Evolutionary conservation across 2,888 invertebrate genomes (phyloP), one percentile per base, ranked within the genome.

Genomic region (Morpho achilles): DNA sequence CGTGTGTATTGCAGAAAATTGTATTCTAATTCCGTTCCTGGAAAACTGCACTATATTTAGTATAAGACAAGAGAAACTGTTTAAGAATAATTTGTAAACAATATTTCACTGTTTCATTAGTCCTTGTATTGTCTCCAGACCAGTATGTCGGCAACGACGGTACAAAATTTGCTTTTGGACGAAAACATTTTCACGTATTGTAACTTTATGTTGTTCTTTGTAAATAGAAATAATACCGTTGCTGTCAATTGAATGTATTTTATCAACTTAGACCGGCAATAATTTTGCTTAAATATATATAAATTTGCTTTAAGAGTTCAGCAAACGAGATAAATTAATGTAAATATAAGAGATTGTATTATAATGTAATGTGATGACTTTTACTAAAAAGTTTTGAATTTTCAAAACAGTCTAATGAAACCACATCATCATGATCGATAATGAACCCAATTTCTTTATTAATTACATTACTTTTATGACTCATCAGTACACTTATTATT

Each of bases 101-200:
- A 58, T 65, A 64, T 65, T 63, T 63, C 56, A 60, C 58, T 49
- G 54, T 58, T 63, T 62, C 60, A 63, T 60, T 60, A 57, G 64
- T 40, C 53, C 60, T 58, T 56, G 61, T 60, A 58, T 54, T 57
- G 61, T 61, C 53, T 56, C 49, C 57, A 56, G 48, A 52, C 57
- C 46, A 59, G 58, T 52, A 55, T 60, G 61, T 58, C 47, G 54
- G 40, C 54, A 23, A 41, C 54, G 32, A 23, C 46, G 60, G 54
- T 58, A 60, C 59, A 61, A 62, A 58, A 67, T 58, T 62, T 59
- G 50, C 60, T 56, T 59, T 59, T 58, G 59, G 55, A 47, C 61
- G 54, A 46, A 59, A 62, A 65, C 65, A 63, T 63, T 65, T 61
- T 56, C 62, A 65, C 60, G 53, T 58, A 53, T 59, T 48, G 51